Conservation (phyloP, 2,888 invertebrate genomes). For the Eueremaeus valkanovi region DNA sequence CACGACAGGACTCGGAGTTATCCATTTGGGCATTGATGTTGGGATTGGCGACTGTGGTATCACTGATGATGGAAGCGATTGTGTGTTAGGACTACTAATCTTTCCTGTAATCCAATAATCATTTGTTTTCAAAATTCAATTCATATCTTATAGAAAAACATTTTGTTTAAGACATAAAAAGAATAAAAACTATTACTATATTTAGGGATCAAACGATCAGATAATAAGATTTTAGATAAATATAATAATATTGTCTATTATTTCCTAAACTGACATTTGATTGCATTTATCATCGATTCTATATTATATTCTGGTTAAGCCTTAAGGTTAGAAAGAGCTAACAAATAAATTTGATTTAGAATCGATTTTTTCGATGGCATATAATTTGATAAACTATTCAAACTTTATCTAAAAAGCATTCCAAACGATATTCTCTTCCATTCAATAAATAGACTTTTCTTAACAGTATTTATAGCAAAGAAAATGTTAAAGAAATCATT, state of each 20-base stretch:
- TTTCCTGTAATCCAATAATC: neutral
- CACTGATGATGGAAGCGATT: neutral
- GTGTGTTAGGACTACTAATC: neutral
- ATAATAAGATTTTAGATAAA: neutral
- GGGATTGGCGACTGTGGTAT: neutral
- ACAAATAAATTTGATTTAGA: neutral
- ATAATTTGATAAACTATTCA: slow-evolving; percentile 1
- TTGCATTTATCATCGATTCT: neutral
- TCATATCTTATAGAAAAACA: no score
- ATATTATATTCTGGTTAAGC: neutral
- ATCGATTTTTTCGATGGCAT: neutral
- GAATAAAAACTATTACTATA: no score
- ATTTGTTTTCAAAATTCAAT: no score
- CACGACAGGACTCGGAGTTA: neutral
- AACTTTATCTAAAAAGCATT: neutral
- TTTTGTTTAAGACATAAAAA: no score
- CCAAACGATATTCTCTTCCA: neutral
- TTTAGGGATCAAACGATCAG: neutral
- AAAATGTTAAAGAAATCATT: no score
- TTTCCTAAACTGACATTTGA: neutral
- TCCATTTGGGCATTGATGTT: neutral
- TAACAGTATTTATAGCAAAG: no score
- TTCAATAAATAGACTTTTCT: no score
- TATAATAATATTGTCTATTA: neutral
- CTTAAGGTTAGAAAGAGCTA: neutral